Conservation (phyloP, 2,113 vertebrate species). For the Erinaceus europaeus region DNA sequence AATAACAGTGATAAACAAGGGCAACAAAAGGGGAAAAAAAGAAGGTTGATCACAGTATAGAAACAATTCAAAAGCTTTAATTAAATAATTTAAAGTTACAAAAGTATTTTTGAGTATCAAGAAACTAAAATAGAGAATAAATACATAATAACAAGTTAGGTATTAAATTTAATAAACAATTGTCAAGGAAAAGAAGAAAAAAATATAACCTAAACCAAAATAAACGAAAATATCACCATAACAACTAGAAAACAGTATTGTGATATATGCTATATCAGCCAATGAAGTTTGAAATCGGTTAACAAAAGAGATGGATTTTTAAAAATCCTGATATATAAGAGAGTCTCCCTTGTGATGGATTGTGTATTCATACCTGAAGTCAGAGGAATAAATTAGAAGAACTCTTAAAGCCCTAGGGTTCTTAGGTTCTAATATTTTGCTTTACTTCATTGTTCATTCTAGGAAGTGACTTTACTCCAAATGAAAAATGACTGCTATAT, state of each 20-base stretch:
- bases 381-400: slow-evolving; percentile 40
- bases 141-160: not conserved
- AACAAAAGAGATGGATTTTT: not conserved
- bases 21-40: too few relatives aligned
- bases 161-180: not conserved
- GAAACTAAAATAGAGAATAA: not conserved
- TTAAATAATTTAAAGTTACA: not conserved
- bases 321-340: not conserved
- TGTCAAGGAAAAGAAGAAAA: not conserved
- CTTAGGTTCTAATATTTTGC: not conserved
- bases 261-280: not conserved
- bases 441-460: not conserved
- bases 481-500: not conserved
- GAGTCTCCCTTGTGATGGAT: slow-evolving; percentile 4
- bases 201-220: not conserved
- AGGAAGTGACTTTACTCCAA: not conserved
- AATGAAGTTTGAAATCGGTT: not conserved
- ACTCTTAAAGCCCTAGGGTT: not conserved
- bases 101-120: not conserved
- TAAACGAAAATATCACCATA: not conserved
- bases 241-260: not conserved
- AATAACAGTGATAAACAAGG: too few relatives aligned
- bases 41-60: not conserved
- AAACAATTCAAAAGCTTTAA: not conserved
- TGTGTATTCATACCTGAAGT: slow-evolving; percentile 38